phyloP scores from a whole-genome alignment of 2,888 invertebrate species.

The Allolobophora icterica region DNA sequence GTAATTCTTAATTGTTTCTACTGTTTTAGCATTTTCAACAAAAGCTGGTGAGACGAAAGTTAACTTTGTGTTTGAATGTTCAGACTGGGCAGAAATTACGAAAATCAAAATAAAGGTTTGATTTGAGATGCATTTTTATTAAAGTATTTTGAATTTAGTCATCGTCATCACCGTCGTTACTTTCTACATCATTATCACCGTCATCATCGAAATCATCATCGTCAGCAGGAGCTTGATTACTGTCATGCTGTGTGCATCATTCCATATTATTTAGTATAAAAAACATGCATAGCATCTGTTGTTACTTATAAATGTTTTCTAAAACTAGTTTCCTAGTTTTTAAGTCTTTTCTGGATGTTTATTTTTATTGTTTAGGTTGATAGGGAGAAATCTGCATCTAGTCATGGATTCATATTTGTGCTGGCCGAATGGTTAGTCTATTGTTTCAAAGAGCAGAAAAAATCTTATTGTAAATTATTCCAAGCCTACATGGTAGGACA shows the following conservation, averaged over 20 bases:
- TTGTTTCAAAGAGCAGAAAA: neutral
- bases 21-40: neutral
- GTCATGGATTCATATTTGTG: neutral
- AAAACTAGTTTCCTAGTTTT: neutral
- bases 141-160: neutral
- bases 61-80: slow-evolving; percentile 4
- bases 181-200: no score
- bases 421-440: neutral
- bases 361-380: neutral
- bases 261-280: no score
- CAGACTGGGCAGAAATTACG: neutral
- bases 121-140: neutral
- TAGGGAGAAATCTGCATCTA: neutral
- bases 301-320: neutral
- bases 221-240: no score
- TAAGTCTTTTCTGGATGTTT: neutral
- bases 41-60: neutral
- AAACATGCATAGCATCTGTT: neutral
- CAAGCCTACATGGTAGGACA: no score
- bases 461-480: no score
- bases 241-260: no score
- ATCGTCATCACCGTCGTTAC: neutral
- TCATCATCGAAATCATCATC: no score
- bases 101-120: neutral
- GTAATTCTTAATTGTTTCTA: neutral